Evolutionary conservation across 2,888 invertebrate species (phyloP).

Genomic region (Pachydiplax longipennis): DNA sequence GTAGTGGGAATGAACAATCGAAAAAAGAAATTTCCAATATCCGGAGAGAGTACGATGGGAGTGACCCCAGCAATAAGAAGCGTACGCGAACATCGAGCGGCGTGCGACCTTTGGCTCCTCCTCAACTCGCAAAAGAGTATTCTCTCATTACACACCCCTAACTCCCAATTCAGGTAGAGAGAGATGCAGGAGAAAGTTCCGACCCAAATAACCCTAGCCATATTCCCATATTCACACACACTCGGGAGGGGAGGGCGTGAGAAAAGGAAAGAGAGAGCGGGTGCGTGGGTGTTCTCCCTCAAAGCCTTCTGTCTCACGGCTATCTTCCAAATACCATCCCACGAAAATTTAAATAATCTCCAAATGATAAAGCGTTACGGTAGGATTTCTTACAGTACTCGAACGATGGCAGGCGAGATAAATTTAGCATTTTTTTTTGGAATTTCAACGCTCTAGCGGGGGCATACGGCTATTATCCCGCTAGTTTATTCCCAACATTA

Average conservation of each 20-base stretch:
- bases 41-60: not conserved
- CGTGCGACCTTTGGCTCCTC: not conserved
- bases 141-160: no score
- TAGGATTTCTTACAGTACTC: no score
- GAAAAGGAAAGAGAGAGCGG: not conserved
- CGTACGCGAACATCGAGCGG: not conserved
- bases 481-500: no score
- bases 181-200: not conserved
- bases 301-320: not conserved
- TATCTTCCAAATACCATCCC: not conserved
- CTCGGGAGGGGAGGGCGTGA: not conserved
- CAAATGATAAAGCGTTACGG: no score
- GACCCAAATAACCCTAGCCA: not conserved
- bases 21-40: not conserved
- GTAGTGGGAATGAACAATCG: no score
- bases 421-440: no score
- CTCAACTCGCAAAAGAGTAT: not conserved
- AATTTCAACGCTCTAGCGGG: no score
- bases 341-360: not conserved
- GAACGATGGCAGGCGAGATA: no score
- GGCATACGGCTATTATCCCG: no score
- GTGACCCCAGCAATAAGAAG: not conserved
- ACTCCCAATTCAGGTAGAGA: not conserved
- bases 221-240: constrained; percentile 22
- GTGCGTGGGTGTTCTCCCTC: not conserved